Evolutionary conservation across 2,797 vertebrate genomes (phyloP), one percentile per base, ranked within the genome.

Genomic region (Peromyscus melanophrys): DNA sequence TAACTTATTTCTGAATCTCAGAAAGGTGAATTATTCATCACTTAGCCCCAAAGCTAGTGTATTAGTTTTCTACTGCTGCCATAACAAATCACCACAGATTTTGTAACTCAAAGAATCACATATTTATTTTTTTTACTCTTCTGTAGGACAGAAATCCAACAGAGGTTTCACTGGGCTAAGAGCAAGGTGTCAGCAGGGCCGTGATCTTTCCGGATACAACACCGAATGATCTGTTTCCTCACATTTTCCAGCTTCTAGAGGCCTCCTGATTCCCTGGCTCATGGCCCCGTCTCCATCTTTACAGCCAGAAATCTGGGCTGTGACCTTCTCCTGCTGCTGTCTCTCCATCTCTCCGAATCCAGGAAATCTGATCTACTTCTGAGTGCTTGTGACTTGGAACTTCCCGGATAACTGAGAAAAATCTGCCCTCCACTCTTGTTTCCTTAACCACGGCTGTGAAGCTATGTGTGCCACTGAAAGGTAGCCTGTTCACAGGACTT

Each of bases 11-110:
- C 96, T 55, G 89, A 78, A 86, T 84, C 93, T 94, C 91, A 59
- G 89, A 76, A 92, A 96, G 37, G 67, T 93, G 78, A 97, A 75
- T 96, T 95, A 95, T 94, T 97, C 90, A 93, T 97, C 87, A 59
- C 76, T 57, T 77, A 76, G 71, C 94, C 83, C 93, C 73, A 95
- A 95, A 97, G 90, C 71, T 61, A 77, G 80, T 19, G 2, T 93
- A 59, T 92, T 81, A 52, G 65, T 94, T 96, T 96, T 93, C 96
- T 77, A 77, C 63, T 76, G 87, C 90, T 34, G 65, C 93, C 46
- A 12, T 89, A 94, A 96, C 63, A 87, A 90, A 93, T 83, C 37
- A 94, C 81, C 87, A 57, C 93, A 81, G 65, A 92, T 81, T 59
- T 84, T 71, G 92, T 76, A 71, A 23, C 89, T 96, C 92, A 65